phyloP scores from a whole-genome alignment of 2,797 vertebrate species.

The Molossus alvarezi region DNA sequence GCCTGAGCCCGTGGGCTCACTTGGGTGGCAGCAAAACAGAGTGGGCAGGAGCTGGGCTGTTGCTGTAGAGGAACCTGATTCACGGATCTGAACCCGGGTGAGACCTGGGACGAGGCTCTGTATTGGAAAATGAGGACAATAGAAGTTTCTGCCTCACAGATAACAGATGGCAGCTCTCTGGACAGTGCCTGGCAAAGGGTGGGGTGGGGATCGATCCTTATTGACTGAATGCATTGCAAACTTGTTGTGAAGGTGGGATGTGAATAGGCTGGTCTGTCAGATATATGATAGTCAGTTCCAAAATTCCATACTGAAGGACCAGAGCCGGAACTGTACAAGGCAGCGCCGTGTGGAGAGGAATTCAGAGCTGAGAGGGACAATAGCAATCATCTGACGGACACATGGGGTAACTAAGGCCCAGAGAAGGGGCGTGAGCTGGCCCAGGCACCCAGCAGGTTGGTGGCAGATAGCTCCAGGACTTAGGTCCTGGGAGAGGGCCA shows the following conservation, averaged over 20 bases:
- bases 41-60: not conserved
- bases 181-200: not conserved
- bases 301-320: not conserved
- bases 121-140: not conserved
- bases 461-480: not conserved
- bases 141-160: not conserved
- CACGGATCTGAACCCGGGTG: not conserved
- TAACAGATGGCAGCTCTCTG: not conserved
- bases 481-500: not conserved
- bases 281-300: not conserved
- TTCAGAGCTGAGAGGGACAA: not conserved
- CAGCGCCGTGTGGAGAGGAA: not conserved
- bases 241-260: not conserved
- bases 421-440: not conserved
- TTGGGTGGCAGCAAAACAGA: not conserved
- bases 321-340: too few relatives aligned
- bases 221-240: not conserved
- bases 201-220: rapidly evolving
- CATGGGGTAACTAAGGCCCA: not conserved
- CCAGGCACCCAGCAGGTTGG: not conserved
- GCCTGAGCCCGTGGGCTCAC: not conserved
- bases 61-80: not conserved
- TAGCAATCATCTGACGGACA: not conserved
- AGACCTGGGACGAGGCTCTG: not conserved
- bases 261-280: not conserved